Evolutionary conservation across 2,888 invertebrate genomes (phyloP).

Genomic region (Homarus gammarus): DNA sequence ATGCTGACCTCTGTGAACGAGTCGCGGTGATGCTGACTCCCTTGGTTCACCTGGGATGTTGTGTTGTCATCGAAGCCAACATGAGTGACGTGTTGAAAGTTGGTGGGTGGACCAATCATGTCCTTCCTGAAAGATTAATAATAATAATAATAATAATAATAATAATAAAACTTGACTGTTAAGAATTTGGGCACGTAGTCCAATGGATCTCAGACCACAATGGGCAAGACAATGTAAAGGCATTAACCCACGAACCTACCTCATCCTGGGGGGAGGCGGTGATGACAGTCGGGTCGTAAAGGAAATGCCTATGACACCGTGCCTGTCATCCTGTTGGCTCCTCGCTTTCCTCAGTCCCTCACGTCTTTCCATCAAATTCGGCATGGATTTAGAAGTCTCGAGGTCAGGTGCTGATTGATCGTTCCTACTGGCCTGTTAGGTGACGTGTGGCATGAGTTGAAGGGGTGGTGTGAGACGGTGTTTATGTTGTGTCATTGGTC

Average conservation of each 20-base stretch:
- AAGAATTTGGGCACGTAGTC: too few relatives aligned
- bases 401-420: too few relatives aligned
- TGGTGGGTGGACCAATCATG: slow-evolving; percentile 92
- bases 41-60: background rate
- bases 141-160: too few relatives aligned
- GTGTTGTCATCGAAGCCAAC: slow-evolving; percentile 89
- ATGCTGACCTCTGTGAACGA: background rate
- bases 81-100: slow-evolving; percentile 93
- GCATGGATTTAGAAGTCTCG: background rate
- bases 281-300: background rate
- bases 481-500: too few relatives aligned
- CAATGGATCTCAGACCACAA: too few relatives aligned
- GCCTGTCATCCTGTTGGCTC: background rate
- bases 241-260: too few relatives aligned
- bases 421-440: too few relatives aligned
- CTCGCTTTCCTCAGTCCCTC: background rate
- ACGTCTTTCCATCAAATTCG: background rate
- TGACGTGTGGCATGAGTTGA: too few relatives aligned
- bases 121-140: slow-evolving; percentile 82
- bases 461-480: too few relatives aligned
- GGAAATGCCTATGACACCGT: background rate
- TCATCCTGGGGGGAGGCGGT: background rate
- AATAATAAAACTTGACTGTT: too few relatives aligned
- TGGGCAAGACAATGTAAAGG: too few relatives aligned
- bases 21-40: background rate